Evolutionary conservation across 2,888 invertebrate genomes (phyloP), one percentile per base, ranked within the genome.

Genomic region (Matsumyia berberina): DNA sequence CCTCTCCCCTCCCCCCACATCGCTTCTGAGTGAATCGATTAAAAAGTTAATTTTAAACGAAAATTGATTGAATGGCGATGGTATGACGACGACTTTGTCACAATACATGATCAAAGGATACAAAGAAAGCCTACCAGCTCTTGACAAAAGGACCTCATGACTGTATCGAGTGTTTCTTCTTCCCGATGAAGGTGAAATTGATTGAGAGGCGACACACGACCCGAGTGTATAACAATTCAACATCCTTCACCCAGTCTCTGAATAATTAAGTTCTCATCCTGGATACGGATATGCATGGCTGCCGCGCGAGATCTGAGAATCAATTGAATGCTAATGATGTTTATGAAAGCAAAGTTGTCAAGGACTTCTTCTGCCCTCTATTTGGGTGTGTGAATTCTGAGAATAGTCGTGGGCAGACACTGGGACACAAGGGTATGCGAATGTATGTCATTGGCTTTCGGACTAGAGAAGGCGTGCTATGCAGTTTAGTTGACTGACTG

Each of bases 361-460:
- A 66, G 74, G 74, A 57, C 37, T 24, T 35, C 15, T 24, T 42
- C 33, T 15, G n/a, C 17, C 11, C 12, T 9, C 7, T 46, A 55
- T 69, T 69, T 69, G 33, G 55, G 44, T 69, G 57, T 42, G 31
- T 24, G n/a, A 15, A 44, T 53, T 53, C 15, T 55, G 53, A 64
- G 29, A 37, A 72, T 72, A 51, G 55, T 64, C 64, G 64, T 60
- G 51, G 62, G 53, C 42, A 62, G 39, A 62, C 33, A 53, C 53
- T 57, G 35, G 44, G 19, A 2, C 2, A 15, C 19, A 37, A 57
- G 37, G 46, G 37, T 8, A 49, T 42, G n/a, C 58, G n/a, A 15
- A 44, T n/a, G 24, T 29, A 15, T 31, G 53, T 31, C 24, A n/a
- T 51, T 31, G 51, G 24, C 51, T n/a, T 51, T 49, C 19, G 24